Base-by-base conservation (phyloP, 2,888 invertebrate species). In the Hyalella azteca region DNA sequence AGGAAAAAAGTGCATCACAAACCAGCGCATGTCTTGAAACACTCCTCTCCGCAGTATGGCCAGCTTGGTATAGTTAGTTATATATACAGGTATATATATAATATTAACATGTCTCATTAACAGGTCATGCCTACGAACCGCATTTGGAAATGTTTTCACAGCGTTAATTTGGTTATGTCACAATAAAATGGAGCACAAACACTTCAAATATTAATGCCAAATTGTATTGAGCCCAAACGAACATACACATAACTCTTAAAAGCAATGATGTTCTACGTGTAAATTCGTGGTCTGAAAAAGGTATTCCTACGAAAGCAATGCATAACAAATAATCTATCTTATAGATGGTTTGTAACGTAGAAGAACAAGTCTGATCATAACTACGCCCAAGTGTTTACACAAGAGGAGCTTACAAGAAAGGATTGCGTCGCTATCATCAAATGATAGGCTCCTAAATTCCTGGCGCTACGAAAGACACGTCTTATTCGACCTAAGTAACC, bases 71-170 rank as follows among this genome's bases (percentile, higher is more conserved):
- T 66, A 66, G 66, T 66, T 66, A 66, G 66, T 66, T 66, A 66
- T 66, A 66, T 66, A 66, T 66, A 66, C 66, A 66, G 66, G 7
- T 66, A 66, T 66, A 66, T 66, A 66, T 66, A 66, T 66, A 45
- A 45, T 66, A 66, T 66, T 19, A 66, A 66, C 66, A 66, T 36
- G 36, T 59, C 59, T 66, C 66, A 66, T 66, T 19, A 66, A 66
- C 29, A 36, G 66, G 32, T 66, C 66, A 66, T 66, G 32, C 66
- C 66, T 66, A 66, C 36, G 36, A 66, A 5, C 19, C 36, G 9
- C 15, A 22, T 29, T 66, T 66, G 66, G 66, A 66, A 66, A 36
- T 66, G 66, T 66, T 66, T 36, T 32, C 66, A 66, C 26, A 66
- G 66, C 66, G 32, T 36, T 19, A 66, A 66, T 66, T 66, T 66